Evolutionary conservation across 2,113 vertebrate species (phyloP), one percentile per base, ranked within the genome.

Genomic region (Trachemys scripta): DNA sequence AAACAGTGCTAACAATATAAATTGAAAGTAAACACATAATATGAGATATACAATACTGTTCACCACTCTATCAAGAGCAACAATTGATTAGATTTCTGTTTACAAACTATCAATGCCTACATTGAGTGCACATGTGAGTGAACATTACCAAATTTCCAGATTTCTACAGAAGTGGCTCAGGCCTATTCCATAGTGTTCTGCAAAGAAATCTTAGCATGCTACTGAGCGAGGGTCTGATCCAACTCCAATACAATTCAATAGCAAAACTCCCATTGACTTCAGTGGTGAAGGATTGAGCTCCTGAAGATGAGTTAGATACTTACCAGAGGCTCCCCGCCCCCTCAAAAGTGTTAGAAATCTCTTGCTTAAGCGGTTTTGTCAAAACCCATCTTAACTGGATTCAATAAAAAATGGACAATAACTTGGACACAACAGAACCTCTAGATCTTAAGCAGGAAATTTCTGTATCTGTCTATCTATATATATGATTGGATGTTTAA

Each of bases 11-110:
- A 94, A 87, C 79, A 94, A 22, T 6, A 11, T 84, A 78, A 93
- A 93, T 8, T 85, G 90, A 92, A 96, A 94, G 82, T 75, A 97
- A 97, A 95, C 65, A 95, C 31, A 59, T 0, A 81, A 72, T 49
- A 94, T 16, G 47, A 84, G 31, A 92, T 85, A 90, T 92, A 85
- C 75, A 76, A 90, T 95, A 90, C 4, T 65, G 56, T 47, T 65
- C 42, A 29, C 19, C 22, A 69, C 10, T 69, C 9, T 87, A 27
- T 78, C 47, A 81, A 50, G 29, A 83, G 86, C 93, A 96, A n/a
- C 27, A 90, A 19, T 72, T 31, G 17, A 93, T 80, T 50, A 89
- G 31, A 59, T 13, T 35, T 76, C 35, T 69, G 16, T 69, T 90
- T 79, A 27, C 54, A 89, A 89, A 88, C 3, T 5, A 27, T 54